Conservation (phyloP, 1,140 invertebrate species). For the Heliconius melpomene region DNA sequence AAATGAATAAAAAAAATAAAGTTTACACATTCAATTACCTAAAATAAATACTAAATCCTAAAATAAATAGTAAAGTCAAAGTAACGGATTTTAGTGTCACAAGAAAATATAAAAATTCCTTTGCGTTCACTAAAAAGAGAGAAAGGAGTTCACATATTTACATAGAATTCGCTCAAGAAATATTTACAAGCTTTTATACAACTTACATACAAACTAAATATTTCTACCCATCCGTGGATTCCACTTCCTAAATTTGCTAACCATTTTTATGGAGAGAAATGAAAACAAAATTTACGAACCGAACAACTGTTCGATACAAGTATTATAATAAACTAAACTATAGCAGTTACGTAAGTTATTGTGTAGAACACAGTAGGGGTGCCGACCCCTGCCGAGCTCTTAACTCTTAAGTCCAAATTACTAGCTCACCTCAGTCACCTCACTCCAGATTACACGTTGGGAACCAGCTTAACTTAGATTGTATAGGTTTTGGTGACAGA, state of each 20-base stretch:
- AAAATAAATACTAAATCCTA: too few species aligned
- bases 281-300: slow-evolving; percentile 58
- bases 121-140: too few species aligned
- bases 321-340: slow-evolving; percentile 40
- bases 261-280: slow-evolving; percentile 64
- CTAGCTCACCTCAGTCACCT: slow-evolving; percentile 55
- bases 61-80: not conserved
- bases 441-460: slow-evolving; percentile 31
- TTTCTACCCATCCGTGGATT: not conserved
- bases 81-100: too few species aligned
- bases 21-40: too few species aligned
- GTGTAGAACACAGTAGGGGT: slow-evolving; percentile 56
- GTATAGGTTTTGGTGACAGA: slow-evolving; percentile 8
- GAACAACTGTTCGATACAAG: slow-evolving; percentile 68
- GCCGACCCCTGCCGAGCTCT: slow-evolving; percentile 61
- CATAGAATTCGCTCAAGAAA: not conserved
- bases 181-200: not conserved
- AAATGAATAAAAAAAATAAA: too few species aligned
- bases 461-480: not conserved
- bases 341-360: slow-evolving; percentile 61
- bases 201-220: too few species aligned
- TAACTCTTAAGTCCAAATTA: slow-evolving; percentile 65
- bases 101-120: too few species aligned
- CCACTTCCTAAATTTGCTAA: slow-evolving; percentile 46
- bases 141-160: too few species aligned